Evolutionary conservation across 2,888 invertebrate species (phyloP).

Genomic region (Fragum sueziense): DNA sequence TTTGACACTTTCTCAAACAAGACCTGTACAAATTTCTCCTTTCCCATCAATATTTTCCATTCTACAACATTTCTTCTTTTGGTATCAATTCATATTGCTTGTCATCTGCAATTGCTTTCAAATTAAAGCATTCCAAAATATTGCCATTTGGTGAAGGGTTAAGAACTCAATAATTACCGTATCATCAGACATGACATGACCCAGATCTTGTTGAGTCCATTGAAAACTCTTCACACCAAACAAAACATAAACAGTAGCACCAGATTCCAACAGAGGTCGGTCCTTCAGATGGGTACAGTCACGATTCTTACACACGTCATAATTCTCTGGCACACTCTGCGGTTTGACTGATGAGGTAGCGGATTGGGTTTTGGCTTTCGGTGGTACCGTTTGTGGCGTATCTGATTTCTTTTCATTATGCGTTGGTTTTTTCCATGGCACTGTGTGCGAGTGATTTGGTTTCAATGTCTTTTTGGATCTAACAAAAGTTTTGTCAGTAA

Average conservation of each 20-base stretch:
- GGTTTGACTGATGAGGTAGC: slow-evolving; percentile 13
- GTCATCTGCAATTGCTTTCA: too few relatives aligned
- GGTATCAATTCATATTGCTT: too few relatives aligned
- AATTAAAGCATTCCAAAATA: too few relatives aligned
- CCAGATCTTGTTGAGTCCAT: slow-evolving; percentile 61
- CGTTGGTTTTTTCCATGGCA: background rate
- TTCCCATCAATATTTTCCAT: too few relatives aligned
- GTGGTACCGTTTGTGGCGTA: background rate
- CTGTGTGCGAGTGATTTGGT: background rate
- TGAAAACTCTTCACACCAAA: slow-evolving; percentile 74
- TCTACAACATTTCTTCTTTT: too few relatives aligned
- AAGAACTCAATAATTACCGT: slow-evolving; percentile 62
- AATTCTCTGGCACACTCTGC: slow-evolving; percentile 64
- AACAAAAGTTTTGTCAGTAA: background rate
- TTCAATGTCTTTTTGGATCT: background rate
- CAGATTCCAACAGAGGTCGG: slow-evolving; percentile 73
- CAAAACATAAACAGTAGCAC: slow-evolving; percentile 77
- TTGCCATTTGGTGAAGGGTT: too few relatives aligned
- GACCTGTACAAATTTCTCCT: too few relatives aligned
- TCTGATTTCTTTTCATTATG: background rate
- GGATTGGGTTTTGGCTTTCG: background rate
- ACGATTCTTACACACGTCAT: slow-evolving; percentile 67
- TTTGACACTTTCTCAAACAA: too few relatives aligned
- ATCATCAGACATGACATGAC: slow-evolving; percentile 74
- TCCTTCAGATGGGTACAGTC: slow-evolving; percentile 72